Base-by-base conservation (phyloP, 2,113 vertebrate species). In the Columba livia region DNA sequence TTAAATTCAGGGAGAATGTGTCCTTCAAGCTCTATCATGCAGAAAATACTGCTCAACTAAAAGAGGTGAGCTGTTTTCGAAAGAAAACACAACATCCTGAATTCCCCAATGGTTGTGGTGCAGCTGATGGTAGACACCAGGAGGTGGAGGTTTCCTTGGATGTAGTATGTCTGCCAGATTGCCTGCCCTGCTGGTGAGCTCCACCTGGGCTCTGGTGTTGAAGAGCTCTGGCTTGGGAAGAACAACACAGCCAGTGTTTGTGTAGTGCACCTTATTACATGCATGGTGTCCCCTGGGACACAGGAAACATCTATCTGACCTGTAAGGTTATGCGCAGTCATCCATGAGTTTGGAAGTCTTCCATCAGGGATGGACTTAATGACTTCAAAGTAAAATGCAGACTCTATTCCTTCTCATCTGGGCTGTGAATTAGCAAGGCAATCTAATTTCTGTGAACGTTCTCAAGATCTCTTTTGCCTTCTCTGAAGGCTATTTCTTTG, bases 391-490 rank as follows among this genome's bases (percentile, higher is more conserved):
- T 10, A n/a, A 72, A 61, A 54, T 4, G 29, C 14, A 51, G 64
- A 16, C 26, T 57, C 65, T 1, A 2, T 4, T 84, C 44, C 28
- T 66, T 69, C 28, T 32, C 18, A 12, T 4, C 36, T 38, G 16
- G 28, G 20, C 2, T 74, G 21, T 7, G 9, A 26, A 40, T 28
- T 38, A 50, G 8, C 42, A 38, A 47, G 74, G 21, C 40, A 56
- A 40, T 7, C 29, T 25, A 42, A 65, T 20, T 29, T 32, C 71
- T 72, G 31, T 29, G 15, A 9, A 26, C 56, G 17, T 12, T 6
- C 1, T 7, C 15, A 6, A 0, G 8, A 6, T 18, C 25, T 32
- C 47, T 54, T 5, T 28, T 31, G 31, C 28, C 25, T 24, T 58
- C 66, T 14, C 36, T 42, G 29, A 51, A 42, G 38, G 29, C 24